phyloP scores from a whole-genome alignment of 2,888 invertebrate species.

The Apoda limacodes region DNA sequence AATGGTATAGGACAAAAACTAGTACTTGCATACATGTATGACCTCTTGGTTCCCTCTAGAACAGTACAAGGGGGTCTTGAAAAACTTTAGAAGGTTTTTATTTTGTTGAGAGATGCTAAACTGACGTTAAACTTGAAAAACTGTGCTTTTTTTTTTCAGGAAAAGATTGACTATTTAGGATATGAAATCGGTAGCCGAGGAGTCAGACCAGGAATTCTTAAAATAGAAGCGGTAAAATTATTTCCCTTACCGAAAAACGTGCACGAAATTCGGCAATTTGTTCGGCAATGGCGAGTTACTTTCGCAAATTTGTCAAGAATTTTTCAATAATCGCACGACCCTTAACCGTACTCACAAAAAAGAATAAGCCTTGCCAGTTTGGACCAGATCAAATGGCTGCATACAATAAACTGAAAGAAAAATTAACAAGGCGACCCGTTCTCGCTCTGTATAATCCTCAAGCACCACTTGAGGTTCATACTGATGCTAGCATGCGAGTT shows the following conservation, averaged over 20 bases:
- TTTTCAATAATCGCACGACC: slow-evolving; percentile 18
- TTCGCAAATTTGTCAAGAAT: slow-evolving; percentile 17
- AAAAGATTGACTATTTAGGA: slow-evolving; percentile 16
- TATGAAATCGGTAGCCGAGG: slow-evolving; percentile 18
- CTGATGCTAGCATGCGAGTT: slow-evolving; percentile 24
- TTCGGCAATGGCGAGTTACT: slow-evolving; percentile 21
- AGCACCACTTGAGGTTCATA: slow-evolving; percentile 25
- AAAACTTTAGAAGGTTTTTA: slow-evolving; percentile 10
- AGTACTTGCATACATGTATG: slow-evolving; percentile 19
- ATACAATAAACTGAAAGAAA: slow-evolving; percentile 7
- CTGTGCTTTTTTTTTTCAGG: slow-evolving; percentile 18
- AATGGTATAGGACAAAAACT: slow-evolving; percentile 9
- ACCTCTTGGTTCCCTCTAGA: slow-evolving; percentile 10
- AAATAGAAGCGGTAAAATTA: slow-evolving; percentile 12
- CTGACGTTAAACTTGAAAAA: slow-evolving; percentile 22
- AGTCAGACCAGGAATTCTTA: slow-evolving; percentile 11
- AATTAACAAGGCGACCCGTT: slow-evolving; percentile 14
- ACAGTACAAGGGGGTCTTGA: slow-evolving; percentile 10
- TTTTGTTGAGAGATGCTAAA: slow-evolving; percentile 11
- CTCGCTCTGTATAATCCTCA: slow-evolving; percentile 26
- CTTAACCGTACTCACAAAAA: slow-evolving; percentile 15
- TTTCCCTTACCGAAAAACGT: slow-evolving; percentile 16
- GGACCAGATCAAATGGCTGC: slow-evolving; percentile 4
- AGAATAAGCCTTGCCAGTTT: slow-evolving; percentile 14
- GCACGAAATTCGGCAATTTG: slow-evolving; percentile 19